Evolutionary conservation across 2,797 vertebrate genomes (phyloP).

Genomic region (Gymnodraco acuticeps): DNA sequence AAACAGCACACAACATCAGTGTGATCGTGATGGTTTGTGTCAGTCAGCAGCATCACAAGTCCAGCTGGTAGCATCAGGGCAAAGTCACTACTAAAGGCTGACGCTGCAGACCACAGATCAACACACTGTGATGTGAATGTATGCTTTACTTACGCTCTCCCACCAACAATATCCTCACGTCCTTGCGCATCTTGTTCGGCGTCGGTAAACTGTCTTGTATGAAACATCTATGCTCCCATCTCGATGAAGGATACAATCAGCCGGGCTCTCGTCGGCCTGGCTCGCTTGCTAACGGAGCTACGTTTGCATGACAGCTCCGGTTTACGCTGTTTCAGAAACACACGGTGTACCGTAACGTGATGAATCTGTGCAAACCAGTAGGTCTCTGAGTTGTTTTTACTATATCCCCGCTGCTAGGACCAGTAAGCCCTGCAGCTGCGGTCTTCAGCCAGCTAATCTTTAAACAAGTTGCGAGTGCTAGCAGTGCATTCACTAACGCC

Average conservation of each 20-base stretch:
- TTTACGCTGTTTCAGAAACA: neutral
- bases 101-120: neutral
- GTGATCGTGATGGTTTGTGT: slow-evolving; percentile 7
- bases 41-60: slow-evolving; percentile 41
- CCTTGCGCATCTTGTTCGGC: slow-evolving; percentile 90
- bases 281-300: slow-evolving; percentile 59
- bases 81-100: neutral
- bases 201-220: slow-evolving; percentile 29
- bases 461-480: slow-evolving; percentile 26
- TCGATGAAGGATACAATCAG: slow-evolving; percentile 48
- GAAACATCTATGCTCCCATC: slow-evolving; percentile 71
- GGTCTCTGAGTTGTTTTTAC: neutral
- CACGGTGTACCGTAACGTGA: neutral
- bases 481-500: slow-evolving; percentile 53
- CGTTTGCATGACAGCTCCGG: slow-evolving; percentile 56
- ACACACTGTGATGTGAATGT: neutral
- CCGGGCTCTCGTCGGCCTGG: slow-evolving; percentile 55
- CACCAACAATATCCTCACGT: slow-evolving; percentile 94
- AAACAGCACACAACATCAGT: neutral
- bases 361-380: fast-evolving
- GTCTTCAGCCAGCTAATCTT: slow-evolving; percentile 8
- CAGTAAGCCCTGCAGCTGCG: neutral
- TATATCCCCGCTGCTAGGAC: neutral
- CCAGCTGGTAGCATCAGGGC: slow-evolving; percentile 34
- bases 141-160: slow-evolving; percentile 91